Percentiles rank a stretch among this genome's conserved stretches.
Conservation (phyloP, 2,113 vertebrate species). For the Zootoca vivipara region DNA sequence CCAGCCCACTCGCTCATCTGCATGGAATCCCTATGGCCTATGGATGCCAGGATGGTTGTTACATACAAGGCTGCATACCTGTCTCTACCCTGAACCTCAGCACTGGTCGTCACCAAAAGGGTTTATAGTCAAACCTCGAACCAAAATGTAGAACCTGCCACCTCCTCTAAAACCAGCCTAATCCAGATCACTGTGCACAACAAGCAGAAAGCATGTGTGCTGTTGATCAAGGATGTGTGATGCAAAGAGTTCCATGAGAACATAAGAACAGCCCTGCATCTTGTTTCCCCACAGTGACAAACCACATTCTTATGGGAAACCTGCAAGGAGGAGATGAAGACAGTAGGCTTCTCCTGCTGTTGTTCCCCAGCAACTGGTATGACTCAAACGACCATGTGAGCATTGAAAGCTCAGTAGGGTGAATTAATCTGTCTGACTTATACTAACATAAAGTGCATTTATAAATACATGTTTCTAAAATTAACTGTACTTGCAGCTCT, state of each 20-base stretch:
- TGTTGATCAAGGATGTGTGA: no score
- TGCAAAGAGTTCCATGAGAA: background rate
- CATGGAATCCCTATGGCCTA: background rate
- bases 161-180: no score
- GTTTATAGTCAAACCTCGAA: no score
- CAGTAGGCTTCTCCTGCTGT: background rate
- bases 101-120: no score
- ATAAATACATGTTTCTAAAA: slow-evolving; percentile 1
- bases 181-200: no score
- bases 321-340: background rate
- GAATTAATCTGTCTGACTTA: background rate
- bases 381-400: background rate
- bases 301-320: background rate
- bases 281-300: background rate
- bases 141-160: no score
- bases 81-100: no score
- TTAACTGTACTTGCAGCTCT: background rate
- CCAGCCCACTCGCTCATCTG: background rate
- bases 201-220: no score
- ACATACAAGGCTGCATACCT: no score
- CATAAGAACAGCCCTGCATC: background rate
- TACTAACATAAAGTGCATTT: background rate
- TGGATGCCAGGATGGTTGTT: no score
- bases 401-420: background rate
- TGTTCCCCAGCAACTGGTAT: background rate